phyloP scores from a whole-genome alignment of 2,797 vertebrate genomes.

The Oreortyx pictus region DNA sequence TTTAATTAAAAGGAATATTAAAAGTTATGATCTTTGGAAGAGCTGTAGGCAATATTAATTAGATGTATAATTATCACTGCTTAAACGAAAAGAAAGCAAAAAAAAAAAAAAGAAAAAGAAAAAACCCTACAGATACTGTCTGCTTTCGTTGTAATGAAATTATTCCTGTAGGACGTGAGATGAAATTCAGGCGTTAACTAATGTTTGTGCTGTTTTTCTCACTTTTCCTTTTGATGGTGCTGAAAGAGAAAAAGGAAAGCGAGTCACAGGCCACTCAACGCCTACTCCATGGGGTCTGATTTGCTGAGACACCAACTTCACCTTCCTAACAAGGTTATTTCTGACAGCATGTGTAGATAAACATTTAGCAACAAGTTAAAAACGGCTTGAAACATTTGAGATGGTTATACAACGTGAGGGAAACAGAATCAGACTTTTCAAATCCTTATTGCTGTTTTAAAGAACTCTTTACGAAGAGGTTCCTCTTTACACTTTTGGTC shows the following conservation, averaged over 20 bases:
- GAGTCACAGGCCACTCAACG: constrained; percentile 89
- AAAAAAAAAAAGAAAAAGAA: constrained; percentile 56
- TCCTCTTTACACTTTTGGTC: constrained; percentile 44
- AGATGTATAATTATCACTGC: constrained; percentile 69
- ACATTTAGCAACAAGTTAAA: constrained; percentile 83
- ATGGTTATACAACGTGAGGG: constrained; percentile 68
- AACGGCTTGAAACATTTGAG: constrained; percentile 73
- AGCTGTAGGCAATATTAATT: constrained; percentile 65
- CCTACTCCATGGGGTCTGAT: constrained; percentile 89
- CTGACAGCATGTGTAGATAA: constrained; percentile 95
- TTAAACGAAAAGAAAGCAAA: constrained; percentile 56
- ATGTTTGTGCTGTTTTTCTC: constrained; percentile 93
- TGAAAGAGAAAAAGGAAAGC: constrained; percentile 90
- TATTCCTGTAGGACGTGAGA: constrained; percentile 81
- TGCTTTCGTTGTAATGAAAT: constrained; percentile 83
- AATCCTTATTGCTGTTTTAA: constrained; percentile 44
- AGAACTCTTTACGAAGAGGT: constrained; percentile 38
- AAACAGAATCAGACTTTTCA: constrained; percentile 30
- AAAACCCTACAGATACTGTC: constrained; percentile 75
- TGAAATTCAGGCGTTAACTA: constrained; percentile 85
- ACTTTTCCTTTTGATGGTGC: constrained; percentile 93
- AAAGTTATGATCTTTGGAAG: constrained; percentile 60
- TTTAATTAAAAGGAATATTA: constrained; percentile 75
- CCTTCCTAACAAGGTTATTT: constrained; percentile 93
- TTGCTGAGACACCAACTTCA: constrained; percentile 92